Percentiles rank a stretch among this genome's conserved stretches.
phyloP scores from a whole-genome alignment of 1,140 invertebrate species.

The Planococcus citri region DNA sequence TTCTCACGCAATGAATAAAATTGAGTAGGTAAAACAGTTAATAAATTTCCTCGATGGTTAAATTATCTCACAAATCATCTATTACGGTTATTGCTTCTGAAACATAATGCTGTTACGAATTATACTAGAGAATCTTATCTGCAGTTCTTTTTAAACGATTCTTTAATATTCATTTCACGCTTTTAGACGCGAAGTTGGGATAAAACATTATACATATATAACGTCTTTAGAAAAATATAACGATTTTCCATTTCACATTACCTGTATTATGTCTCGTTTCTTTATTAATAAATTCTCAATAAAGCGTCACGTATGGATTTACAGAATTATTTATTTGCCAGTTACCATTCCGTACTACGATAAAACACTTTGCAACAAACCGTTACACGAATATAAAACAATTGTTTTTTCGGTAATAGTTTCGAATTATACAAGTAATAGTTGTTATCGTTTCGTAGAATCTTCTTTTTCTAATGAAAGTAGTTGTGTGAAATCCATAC shows the following conservation, averaged over 20 bases:
- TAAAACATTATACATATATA: background rate
- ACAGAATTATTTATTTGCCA: background rate
- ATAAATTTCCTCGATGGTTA: background rate
- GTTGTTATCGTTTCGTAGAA: no score
- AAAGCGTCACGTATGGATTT: background rate
- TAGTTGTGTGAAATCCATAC: no score
- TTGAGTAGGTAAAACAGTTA: background rate
- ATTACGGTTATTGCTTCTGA: constrained; percentile 3
- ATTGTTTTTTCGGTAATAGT: no score
- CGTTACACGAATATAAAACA: no score
- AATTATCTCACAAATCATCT: constrained; percentile 8
- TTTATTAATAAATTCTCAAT: background rate
- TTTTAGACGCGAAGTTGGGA: background rate
- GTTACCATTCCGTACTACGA: no score
- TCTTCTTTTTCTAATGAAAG: no score
- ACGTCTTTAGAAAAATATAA: background rate
- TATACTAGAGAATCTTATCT: background rate
- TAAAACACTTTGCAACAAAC: no score
- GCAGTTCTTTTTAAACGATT: background rate
- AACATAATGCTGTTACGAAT: background rate
- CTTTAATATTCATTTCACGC: constrained; percentile 7
- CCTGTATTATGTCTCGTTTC: background rate
- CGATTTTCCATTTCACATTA: background rate
- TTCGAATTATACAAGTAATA: no score
- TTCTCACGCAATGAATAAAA: background rate